Evolutionary conservation across 1,140 invertebrate genomes (phyloP).

Genomic region (Atta colombica): DNA sequence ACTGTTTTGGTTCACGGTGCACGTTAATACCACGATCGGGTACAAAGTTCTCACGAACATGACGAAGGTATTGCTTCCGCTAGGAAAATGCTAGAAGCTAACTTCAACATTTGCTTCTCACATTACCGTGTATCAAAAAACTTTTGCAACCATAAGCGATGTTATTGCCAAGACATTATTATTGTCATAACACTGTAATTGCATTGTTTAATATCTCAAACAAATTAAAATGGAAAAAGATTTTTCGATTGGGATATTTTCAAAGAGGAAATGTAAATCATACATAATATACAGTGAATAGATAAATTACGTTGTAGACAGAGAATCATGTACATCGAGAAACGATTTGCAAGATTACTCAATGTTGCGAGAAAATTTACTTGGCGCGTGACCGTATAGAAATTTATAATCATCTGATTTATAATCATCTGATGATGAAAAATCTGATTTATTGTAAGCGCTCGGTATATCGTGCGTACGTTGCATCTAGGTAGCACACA

Average conservation of each 20-base stretch:
- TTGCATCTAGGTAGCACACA: not conserved
- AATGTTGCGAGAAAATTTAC: conserved; percentile 3
- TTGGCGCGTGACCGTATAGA: not conserved
- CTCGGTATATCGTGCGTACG: not conserved
- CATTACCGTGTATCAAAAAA: conserved; percentile 10
- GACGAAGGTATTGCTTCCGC: not conserved
- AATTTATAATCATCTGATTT: conserved; percentile 27
- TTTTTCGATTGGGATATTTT: not conserved
- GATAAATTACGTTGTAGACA: not conserved
- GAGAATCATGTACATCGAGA: not conserved
- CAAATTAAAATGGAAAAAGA: not conserved
- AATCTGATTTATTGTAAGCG: conserved; percentile 40
- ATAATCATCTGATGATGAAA: conserved; percentile 8
- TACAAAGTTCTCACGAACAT: conserved; percentile 5
- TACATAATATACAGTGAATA: not conserved
- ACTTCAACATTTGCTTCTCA: not conserved
- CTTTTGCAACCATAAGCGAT: not conserved
- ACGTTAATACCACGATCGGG: conserved; percentile 11
- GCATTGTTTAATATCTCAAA: not conserved
- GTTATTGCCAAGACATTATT: not conserved
- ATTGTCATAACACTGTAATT: not conserved
- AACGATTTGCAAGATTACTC: conserved; percentile 13
- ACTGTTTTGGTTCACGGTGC: conserved; percentile 38
- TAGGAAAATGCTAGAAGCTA: not conserved
- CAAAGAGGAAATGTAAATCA: not conserved